Conservation (phyloP, 2,797 vertebrate species). For the Uromys caudimaculatus region DNA sequence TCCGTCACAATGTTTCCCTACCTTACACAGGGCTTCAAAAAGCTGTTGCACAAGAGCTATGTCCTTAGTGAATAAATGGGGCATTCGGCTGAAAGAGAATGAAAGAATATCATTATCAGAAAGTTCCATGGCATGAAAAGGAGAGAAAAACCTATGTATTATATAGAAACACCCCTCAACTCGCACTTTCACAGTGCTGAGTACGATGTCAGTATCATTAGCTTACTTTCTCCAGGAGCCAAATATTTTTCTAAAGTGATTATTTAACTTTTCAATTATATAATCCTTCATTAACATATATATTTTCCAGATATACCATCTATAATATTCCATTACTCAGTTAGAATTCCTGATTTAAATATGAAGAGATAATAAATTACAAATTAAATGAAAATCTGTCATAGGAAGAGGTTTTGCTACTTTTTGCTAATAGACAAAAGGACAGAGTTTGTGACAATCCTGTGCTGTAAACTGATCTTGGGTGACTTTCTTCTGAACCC, state of each 20-base stretch:
- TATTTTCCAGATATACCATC: neutral
- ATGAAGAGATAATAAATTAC: neutral
- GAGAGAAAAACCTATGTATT: constrained; percentile 43
- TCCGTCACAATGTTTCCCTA: constrained; percentile 80
- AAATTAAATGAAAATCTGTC: constrained; percentile 56
- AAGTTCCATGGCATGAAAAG: neutral
- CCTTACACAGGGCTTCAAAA: constrained; percentile 99
- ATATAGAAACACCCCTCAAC: constrained; percentile 9
- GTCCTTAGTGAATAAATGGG: constrained; percentile 98
- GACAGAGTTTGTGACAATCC: neutral
- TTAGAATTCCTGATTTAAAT: constrained; percentile 76
- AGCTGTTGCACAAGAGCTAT: constrained; percentile 99
- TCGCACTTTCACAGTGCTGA: constrained; percentile 32
- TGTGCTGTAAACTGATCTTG: neutral
- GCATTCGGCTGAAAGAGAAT: constrained; percentile 94
- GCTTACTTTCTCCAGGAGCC: neutral
- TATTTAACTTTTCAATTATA: constrained; percentile 48
- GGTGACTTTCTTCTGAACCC: constrained; percentile 5
- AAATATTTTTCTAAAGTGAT: constrained; percentile 37
- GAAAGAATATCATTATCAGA: constrained; percentile 11
- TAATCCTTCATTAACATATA: constrained; percentile 24
- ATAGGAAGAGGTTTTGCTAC: neutral
- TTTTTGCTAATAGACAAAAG: neutral
- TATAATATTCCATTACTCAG: constrained; percentile 70
- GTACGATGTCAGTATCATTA: neutral